These are phyloP conservation scores for Prunella himalayana DNA, from an alignment of 2,113 vertebrate species.

Conservation along the genomic window DNA sequence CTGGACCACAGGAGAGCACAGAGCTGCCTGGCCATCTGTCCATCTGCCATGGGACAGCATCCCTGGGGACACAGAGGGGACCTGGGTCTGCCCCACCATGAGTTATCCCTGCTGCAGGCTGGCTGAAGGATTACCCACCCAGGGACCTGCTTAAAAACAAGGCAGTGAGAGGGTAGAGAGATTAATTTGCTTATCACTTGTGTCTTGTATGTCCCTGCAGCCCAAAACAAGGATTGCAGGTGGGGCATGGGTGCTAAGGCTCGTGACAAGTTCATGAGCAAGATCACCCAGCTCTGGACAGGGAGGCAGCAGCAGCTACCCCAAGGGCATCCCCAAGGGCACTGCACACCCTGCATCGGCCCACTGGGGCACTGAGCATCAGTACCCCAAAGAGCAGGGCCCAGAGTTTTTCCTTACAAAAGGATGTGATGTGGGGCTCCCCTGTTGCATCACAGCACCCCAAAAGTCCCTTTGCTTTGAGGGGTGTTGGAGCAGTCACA, in stretches of 20 bases:
- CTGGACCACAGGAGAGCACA: constrained; percentile 12
- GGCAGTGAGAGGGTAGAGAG: accelerated
- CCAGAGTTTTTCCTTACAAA: background rate
- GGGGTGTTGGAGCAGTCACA: background rate
- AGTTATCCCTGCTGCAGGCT: background rate
- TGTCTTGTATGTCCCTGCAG: background rate
- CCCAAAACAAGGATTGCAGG: background rate
- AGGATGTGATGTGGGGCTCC: background rate
- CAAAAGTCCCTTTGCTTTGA: background rate
- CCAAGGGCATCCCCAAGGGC: background rate
- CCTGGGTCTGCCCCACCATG: background rate
- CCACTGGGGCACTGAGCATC: accelerated
- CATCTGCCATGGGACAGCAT: background rate
- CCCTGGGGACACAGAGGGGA: accelerated
- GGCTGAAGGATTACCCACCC: background rate
- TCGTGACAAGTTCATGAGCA: background rate
- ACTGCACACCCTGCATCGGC: background rate
- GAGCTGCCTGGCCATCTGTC: background rate
- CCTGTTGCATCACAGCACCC: background rate
- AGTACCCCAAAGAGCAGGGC: background rate
- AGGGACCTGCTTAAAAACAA: background rate
- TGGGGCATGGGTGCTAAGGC: background rate
- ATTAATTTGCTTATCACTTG: background rate
- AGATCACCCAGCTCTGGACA: accelerated
- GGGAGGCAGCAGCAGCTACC: background rate